A percentile compares a stretch with the other conserved stretches of the same genome.
These are phyloP conservation scores for Equus przewalskii DNA, from an alignment of 2,113 vertebrate species.

Conservation along the genomic window DNA sequence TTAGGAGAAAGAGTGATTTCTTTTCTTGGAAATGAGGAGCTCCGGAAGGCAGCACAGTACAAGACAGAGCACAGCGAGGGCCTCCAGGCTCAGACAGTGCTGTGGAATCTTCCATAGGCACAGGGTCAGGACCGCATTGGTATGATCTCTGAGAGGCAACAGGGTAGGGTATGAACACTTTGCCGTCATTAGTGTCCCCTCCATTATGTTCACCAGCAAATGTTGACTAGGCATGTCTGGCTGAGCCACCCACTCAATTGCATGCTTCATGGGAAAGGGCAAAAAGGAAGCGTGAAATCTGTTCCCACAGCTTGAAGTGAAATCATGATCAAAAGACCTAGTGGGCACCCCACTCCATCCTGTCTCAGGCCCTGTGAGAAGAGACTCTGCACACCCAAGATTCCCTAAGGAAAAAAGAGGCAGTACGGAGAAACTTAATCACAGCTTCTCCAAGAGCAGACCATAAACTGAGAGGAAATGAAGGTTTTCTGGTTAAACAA, in stretches of 20 bases:
- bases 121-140: background rate
- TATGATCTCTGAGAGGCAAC: background rate
- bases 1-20: slow-evolving; percentile 62
- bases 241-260: slow-evolving; percentile 47
- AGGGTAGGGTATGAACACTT: background rate
- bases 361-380: background rate
- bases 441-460: background rate
- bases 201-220: slow-evolving; percentile 39
- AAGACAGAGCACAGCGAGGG: slow-evolving; percentile 22
- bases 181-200: slow-evolving; percentile 25
- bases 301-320: slow-evolving; percentile 23
- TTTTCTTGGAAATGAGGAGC: slow-evolving; percentile 60
- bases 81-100: background rate
- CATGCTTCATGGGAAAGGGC: slow-evolving; percentile 48
- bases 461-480: background rate
- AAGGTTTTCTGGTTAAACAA: background rate
- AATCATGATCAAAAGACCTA: slow-evolving; percentile 53
- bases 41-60: slow-evolving; percentile 10
- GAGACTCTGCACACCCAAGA: background rate
- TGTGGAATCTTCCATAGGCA: background rate
- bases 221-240: slow-evolving; percentile 64
- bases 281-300: slow-evolving; percentile 62
- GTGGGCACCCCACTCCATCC: background rate
- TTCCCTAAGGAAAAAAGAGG: background rate
- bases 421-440: background rate